Percentiles rank a stretch among this genome's conserved stretches.
Evolutionary conservation across 2,113 vertebrate genomes (phyloP).

Genomic region (Recurvirostra avosetta): DNA sequence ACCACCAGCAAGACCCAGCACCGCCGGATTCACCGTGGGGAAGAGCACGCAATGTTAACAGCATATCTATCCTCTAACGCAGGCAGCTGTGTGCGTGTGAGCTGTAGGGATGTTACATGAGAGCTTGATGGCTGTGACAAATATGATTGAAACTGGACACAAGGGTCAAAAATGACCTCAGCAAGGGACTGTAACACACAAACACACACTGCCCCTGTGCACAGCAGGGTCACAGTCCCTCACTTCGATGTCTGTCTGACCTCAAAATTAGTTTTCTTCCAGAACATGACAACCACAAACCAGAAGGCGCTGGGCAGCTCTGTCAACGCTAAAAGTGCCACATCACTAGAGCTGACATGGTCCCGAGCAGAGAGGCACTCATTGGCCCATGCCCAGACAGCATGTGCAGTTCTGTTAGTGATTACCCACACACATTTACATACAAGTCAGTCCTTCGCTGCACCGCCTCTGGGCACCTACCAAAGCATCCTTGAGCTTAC

Average conservation of each 20-base stretch:
- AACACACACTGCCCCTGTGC: rapidly evolving
- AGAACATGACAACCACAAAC: not conserved
- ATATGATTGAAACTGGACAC: not conserved
- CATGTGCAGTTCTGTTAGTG: rapidly evolving
- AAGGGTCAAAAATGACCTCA: not conserved
- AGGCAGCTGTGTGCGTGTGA: not conserved
- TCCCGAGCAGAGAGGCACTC: no score
- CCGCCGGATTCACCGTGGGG: rapidly evolving
- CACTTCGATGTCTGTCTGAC: rapidly evolving
- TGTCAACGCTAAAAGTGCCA: not conserved
- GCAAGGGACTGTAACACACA: not conserved
- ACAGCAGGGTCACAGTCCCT: not conserved
- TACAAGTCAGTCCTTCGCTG: not conserved
- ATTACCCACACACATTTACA: rapidly evolving
- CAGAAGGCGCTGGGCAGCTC: not conserved
- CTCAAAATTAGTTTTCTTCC: not conserved
- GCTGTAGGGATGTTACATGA: rapidly evolving
- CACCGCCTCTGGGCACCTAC: not conserved
- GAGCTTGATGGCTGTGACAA: not conserved
- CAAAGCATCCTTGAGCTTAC: not conserved
- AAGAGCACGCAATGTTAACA: rapidly evolving
- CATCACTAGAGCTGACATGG: rapidly evolving
- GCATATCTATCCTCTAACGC: rapidly evolving
- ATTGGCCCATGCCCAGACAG: rapidly evolving
- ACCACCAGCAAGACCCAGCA: rapidly evolving